Evolutionary conservation across 2,113 vertebrate species (phyloP).

Genomic region (Felis chaus): DNA sequence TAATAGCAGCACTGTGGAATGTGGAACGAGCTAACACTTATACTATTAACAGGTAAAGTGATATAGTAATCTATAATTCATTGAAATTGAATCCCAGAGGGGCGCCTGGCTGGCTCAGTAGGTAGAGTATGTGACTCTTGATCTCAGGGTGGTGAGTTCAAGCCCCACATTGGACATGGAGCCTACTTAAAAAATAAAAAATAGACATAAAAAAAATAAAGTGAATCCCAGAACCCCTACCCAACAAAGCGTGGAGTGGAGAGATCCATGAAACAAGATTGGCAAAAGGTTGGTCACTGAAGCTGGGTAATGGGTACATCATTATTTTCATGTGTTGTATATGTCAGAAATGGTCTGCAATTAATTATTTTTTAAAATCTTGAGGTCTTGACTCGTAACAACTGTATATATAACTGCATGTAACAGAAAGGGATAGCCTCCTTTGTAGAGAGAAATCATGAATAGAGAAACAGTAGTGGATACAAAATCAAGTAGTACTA

Average conservation of each 20-base stretch:
- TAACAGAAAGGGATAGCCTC: background rate
- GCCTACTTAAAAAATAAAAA: too few species aligned
- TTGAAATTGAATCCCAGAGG: background rate
- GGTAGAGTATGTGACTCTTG: too few species aligned
- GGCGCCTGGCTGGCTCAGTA: too few species aligned
- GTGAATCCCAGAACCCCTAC: background rate
- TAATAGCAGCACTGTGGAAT: background rate
- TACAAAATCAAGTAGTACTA: background rate
- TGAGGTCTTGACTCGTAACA: background rate
- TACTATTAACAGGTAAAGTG: background rate
- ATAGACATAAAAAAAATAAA: too few species aligned
- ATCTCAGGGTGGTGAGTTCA: too few species aligned
- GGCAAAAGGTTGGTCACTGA: background rate
- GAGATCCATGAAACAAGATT: background rate
- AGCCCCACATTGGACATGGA: too few species aligned
- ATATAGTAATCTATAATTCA: background rate
- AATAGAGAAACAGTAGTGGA: background rate
- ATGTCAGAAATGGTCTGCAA: background rate
- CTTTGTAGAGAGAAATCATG: background rate
- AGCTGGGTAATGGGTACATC: background rate
- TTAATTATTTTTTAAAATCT: background rate
- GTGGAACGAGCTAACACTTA: background rate
- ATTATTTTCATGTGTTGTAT: background rate
- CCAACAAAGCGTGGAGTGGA: background rate
- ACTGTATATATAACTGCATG: background rate